A percentile compares a stretch with the other conserved stretches of the same genome.
Evolutionary conservation across 2,113 vertebrate genomes (phyloP).

Genomic region (Morone chrysops): DNA sequence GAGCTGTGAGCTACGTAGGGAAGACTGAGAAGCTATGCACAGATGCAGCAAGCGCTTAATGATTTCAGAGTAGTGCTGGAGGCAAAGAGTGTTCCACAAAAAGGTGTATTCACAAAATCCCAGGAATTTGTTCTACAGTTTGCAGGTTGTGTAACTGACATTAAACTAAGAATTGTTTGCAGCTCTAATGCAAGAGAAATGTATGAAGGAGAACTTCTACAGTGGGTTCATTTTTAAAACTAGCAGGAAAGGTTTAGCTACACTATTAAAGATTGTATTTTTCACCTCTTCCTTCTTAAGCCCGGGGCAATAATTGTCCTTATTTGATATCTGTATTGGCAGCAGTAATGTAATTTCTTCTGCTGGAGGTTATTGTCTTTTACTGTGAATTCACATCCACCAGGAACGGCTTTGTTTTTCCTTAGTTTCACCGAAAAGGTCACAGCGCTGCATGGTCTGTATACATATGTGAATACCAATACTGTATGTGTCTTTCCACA

Average conservation of each 20-base stretch:
- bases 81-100: conserved; percentile 12
- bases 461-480: neutral
- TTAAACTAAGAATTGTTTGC: neutral
- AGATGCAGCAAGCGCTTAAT: neutral
- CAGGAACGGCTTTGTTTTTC: neutral
- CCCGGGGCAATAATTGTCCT: conserved; percentile 40
- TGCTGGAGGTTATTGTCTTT: conserved; percentile 39
- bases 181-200: conserved; percentile 5
- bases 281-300: conserved; percentile 15
- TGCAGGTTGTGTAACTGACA: conserved; percentile 31
- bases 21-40: neutral
- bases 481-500: neutral
- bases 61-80: conserved; percentile 24
- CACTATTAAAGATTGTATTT: conserved; percentile 14
- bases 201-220: neutral
- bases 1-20: neutral
- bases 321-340: conserved; percentile 49
- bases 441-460: neutral
- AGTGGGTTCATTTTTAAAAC: conserved; percentile 13
- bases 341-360: conserved; percentile 42
- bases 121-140: conserved; percentile 28
- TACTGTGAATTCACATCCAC: conserved; percentile 19
- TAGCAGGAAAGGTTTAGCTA: conserved; percentile 11
- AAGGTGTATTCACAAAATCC: conserved; percentile 29
- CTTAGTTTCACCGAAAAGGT: conserved; percentile 17